Conservation (phyloP, 2,113 vertebrate species). For the Tringa solitaria region DNA sequence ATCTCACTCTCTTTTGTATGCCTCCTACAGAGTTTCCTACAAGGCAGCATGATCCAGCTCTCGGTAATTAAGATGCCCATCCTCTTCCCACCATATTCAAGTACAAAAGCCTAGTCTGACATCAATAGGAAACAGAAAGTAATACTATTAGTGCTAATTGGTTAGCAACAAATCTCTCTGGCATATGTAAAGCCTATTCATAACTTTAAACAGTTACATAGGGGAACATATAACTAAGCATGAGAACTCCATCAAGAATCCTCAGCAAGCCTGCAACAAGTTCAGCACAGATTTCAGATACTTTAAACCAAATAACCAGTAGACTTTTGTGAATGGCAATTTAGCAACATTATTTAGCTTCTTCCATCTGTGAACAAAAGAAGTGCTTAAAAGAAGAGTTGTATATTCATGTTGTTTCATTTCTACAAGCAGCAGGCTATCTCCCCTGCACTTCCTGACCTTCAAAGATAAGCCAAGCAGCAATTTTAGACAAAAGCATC, state of each 20-base stretch:
- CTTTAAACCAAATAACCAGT: neutral
- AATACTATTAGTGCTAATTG: slow-evolving; percentile 16
- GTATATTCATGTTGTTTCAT: neutral
- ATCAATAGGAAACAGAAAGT: slow-evolving; percentile 15
- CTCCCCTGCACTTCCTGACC: neutral
- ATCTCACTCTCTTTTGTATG: neutral
- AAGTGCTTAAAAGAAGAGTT: neutral
- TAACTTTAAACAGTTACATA: neutral
- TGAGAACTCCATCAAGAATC: neutral
- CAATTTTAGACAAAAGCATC: neutral
- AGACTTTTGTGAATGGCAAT: fast-evolving
- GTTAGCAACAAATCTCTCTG: slow-evolving; percentile 4
- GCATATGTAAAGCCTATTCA: neutral
- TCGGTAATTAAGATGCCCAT: slow-evolving; percentile 17
- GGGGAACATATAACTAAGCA: neutral
- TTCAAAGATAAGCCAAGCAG: neutral
- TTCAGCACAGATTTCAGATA: neutral
- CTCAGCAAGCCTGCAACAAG: neutral
- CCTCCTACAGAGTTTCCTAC: neutral
- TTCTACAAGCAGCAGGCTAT: neutral
- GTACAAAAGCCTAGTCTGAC: neutral
- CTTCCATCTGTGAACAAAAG: neutral
- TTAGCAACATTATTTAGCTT: neutral
- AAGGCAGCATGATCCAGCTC: neutral
- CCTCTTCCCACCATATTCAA: slow-evolving; percentile 20